phyloP scores from a whole-genome alignment of 2,797 vertebrate genomes.

The Scomberomorus guttatus region DNA sequence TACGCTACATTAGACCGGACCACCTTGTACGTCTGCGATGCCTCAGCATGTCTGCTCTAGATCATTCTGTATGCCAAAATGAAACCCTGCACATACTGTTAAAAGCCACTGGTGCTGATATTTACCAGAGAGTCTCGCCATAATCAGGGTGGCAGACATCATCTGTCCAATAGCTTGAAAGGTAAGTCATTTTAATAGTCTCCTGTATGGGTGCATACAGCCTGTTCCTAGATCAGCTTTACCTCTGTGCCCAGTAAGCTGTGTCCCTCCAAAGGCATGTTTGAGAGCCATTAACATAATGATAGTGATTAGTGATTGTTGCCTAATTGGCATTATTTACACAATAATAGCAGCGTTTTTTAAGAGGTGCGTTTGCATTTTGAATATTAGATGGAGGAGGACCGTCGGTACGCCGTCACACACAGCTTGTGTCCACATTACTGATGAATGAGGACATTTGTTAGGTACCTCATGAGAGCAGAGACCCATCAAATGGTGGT shows the following conservation, averaged over 20 bases:
- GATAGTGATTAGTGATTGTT: not conserved
- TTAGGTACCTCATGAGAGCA: too few relatives aligned
- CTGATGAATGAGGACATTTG: not conserved
- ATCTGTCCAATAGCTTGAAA: constrained; percentile 27
- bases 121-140: constrained; percentile 29
- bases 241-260: not conserved
- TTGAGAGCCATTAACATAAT: not conserved
- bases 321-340: not conserved
- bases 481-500: not conserved
- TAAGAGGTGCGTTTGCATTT: constrained; percentile 26
- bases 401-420: not conserved
- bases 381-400: not conserved
- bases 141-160: constrained; percentile 41
- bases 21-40: constrained; percentile 34
- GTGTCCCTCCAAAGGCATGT: not conserved
- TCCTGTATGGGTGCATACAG: not conserved
- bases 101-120: constrained; percentile 29
- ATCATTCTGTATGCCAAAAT: constrained; percentile 53
- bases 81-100: constrained; percentile 24
- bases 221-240: not conserved
- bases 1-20: constrained; percentile 26
- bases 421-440: not conserved
- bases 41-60: constrained; percentile 54
- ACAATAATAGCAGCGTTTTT: not conserved
- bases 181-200: constrained; percentile 9